These are phyloP conservation scores for Tragelaphus scriptus DNA, from an alignment of 2,113 vertebrate genomes.

Conservation along the genomic window DNA sequence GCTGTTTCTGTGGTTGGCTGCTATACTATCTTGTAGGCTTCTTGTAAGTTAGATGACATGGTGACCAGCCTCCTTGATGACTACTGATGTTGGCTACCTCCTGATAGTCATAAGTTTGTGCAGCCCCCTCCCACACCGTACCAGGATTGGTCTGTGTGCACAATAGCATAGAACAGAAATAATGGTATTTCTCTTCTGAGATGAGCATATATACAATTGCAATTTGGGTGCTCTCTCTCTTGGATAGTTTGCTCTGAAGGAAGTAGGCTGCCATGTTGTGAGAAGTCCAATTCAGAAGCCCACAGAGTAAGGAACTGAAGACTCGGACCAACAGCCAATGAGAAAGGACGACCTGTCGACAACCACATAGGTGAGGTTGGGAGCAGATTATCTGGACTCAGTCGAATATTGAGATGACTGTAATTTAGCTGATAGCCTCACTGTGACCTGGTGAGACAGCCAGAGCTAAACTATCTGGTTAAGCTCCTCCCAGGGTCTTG, in stretches of 20 bases:
- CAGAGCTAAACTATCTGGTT: background rate
- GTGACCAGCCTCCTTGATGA: background rate
- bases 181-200: background rate
- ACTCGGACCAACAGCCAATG: background rate
- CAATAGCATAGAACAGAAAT: background rate
- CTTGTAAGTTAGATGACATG: background rate
- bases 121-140: background rate
- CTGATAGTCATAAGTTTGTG: background rate
- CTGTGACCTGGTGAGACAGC: background rate
- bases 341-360: background rate
- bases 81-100: background rate
- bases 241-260: background rate
- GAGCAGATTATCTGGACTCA: background rate
- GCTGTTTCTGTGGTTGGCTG: background rate
- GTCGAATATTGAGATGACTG: background rate
- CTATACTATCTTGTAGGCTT: background rate
- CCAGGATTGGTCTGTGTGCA: background rate
- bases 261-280: background rate
- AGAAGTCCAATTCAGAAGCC: background rate
- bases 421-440: background rate
- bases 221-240: background rate
- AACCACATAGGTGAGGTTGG: background rate
- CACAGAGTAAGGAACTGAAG: background rate
- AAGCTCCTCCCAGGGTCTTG: background rate
- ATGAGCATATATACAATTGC: background rate